phyloP scores from a whole-genome alignment of 2,113 vertebrate species.

The Scortum barcoo region DNA sequence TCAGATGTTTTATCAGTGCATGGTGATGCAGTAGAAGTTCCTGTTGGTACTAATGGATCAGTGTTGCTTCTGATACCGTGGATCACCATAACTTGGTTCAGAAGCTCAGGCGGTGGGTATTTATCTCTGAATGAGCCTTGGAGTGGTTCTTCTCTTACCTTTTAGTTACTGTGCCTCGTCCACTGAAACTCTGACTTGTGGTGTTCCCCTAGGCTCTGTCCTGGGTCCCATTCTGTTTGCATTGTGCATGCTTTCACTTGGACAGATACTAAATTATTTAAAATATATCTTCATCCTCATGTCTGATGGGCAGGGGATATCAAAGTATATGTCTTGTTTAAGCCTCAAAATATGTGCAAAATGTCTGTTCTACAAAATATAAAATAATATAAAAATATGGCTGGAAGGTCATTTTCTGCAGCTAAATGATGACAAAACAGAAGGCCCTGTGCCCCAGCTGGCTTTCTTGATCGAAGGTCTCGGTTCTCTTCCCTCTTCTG shows the following conservation, averaged over 20 bases:
- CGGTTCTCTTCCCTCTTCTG: neutral
- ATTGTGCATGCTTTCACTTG: neutral
- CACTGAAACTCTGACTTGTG: neutral
- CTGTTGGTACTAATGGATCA: too few relatives aligned
- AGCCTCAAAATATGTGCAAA: too few relatives aligned
- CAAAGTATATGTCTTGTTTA: neutral
- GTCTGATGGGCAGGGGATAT: neutral
- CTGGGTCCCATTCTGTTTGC: neutral
- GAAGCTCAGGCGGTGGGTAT: too few relatives aligned
- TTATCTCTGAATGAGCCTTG: neutral
- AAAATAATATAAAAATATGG: too few relatives aligned
- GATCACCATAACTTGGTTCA: neutral
- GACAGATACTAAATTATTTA: neutral
- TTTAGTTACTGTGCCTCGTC: neutral
- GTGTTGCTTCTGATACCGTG: too few relatives aligned
- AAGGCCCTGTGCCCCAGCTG: too few relatives aligned
- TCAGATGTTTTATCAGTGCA: neutral
- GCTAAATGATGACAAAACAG: too few relatives aligned
- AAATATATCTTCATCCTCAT: neutral
- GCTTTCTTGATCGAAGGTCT: neutral
- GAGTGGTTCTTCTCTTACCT: neutral
- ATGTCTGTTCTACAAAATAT: too few relatives aligned
- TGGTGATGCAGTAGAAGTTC: too few relatives aligned
- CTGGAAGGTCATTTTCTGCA: too few relatives aligned
- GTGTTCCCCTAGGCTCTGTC: neutral